A percentile compares a stretch with the other conserved stretches of the same genome.
Conservation (phyloP, 2,113 vertebrate species). For the Melanocharis versteri region DNA sequence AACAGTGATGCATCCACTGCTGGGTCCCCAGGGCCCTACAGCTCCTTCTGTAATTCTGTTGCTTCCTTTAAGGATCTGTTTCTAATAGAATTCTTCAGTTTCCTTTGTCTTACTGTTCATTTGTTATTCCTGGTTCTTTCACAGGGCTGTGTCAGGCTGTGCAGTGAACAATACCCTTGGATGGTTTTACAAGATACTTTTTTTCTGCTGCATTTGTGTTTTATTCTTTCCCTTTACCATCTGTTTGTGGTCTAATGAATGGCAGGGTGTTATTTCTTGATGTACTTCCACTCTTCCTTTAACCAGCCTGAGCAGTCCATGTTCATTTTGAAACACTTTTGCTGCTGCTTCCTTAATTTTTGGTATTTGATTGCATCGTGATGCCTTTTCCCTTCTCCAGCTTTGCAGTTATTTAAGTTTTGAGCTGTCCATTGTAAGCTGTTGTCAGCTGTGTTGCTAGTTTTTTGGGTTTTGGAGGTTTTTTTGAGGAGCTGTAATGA, state of each 20-base stretch:
- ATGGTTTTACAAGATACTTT: neutral
- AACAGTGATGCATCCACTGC: neutral
- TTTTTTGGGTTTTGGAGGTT: too few species aligned
- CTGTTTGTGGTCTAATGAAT: neutral
- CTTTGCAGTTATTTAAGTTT: neutral
- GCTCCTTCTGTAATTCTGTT: neutral
- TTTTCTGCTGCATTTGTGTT: neutral
- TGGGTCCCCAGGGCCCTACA: neutral
- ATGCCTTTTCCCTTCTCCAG: neutral
- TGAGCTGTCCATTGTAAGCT: neutral
- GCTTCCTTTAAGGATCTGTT: neutral
- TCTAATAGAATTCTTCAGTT: neutral
- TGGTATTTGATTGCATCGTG: neutral
- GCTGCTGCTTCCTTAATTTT: neutral
- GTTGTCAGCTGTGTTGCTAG: neutral
- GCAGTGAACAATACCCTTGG: neutral
- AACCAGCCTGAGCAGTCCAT: neutral
- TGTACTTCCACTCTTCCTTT: neutral
- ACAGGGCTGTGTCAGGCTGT: neutral
- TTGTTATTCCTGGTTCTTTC: neutral
- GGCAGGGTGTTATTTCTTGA: neutral
- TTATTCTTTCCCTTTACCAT: neutral
- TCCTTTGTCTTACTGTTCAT: neutral
- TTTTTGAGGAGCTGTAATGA: neutral
- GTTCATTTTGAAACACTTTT: neutral